Evolutionary conservation across 2,797 vertebrate species (phyloP), one percentile per base, ranked within the genome.

Genomic region (Sciaenops ocellatus): DNA sequence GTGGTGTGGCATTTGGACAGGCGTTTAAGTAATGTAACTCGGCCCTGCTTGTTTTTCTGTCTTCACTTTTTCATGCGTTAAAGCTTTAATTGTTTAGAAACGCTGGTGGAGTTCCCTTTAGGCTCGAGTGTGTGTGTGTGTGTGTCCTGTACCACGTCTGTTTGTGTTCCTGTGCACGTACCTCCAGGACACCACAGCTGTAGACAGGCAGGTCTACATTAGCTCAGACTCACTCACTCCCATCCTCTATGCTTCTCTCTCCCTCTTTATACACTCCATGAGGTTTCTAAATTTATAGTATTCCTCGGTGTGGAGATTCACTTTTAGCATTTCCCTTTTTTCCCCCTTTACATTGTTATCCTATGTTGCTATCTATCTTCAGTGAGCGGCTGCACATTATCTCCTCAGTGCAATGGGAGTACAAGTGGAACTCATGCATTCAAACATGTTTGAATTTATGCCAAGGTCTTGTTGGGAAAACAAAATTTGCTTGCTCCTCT

Each of bases 371-470:
- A 80, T 83, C 55, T 56, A 24, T 85, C 63, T 74, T 69, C 73
- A 47, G 57, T 30, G n/a, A 68, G 70, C 12, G 48, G 47, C 48
- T 74, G 69, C 78, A 68, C 62, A 76, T 85, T 68, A 82, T 87
- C 52, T 70, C 68, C 66, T 82, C 48, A 4, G 80, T 87, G 70
- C 83, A 68, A 26, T 47, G 76, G 80, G 85, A 80, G 62, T 77
- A 73, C 78, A 71, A 63, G 75, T 75, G 67, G 46, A 87, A 73
- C 80, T 83, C 48, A 59, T 74, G 76, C 79, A 69, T 87, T 88
- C 68, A 86, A 80, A 86, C 69, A 69, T 83, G 73, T 87, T 84
- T 82, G 69, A 86, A 76, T 82, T 79, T 55, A 65, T 79, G 76
- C 71, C 81, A 75, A 79, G 76, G 76, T 85, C 67, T 77, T 76